A percentile compares a stretch with the other conserved stretches of the same genome.
Evolutionary conservation across 2,888 invertebrate genomes (phyloP).

Genomic region (Prosapia bicincta): DNA sequence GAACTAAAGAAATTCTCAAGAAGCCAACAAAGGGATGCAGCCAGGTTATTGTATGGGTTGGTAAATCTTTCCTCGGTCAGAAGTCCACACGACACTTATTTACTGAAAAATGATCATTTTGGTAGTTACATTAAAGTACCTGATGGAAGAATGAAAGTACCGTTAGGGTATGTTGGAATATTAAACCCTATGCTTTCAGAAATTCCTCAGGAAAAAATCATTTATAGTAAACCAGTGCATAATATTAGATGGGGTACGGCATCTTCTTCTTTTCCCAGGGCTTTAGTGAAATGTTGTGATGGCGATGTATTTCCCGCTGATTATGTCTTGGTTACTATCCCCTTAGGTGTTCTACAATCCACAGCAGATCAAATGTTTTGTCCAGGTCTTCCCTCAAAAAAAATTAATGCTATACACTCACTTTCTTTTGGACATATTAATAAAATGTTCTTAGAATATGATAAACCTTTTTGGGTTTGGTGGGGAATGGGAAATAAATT

Average conservation of each 20-base stretch:
- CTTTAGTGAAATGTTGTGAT: slow-evolving; percentile 65
- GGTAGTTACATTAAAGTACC: slow-evolving; percentile 66
- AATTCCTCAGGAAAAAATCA: slow-evolving; percentile 54
- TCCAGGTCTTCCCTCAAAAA: slow-evolving; percentile 65
- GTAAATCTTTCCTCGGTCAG: slow-evolving; percentile 59
- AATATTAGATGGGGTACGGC: slow-evolving; percentile 60
- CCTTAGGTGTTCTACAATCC: slow-evolving; percentile 75
- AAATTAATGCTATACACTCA: slow-evolving; percentile 61
- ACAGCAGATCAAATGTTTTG: slow-evolving; percentile 68
- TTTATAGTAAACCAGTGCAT: slow-evolving; percentile 66
- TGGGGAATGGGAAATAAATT: background rate
- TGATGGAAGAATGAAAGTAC: slow-evolving; percentile 60
- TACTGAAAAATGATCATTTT: slow-evolving; percentile 58
- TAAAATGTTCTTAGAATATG: slow-evolving; percentile 74
- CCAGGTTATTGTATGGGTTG: slow-evolving; percentile 63
- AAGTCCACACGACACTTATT: slow-evolving; percentile 67
- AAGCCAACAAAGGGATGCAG: slow-evolving; percentile 65
- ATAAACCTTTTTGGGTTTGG: slow-evolving; percentile 70
- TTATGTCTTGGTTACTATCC: slow-evolving; percentile 73
- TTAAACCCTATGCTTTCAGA: slow-evolving; percentile 61
- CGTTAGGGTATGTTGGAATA: slow-evolving; percentile 63
- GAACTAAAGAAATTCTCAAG: slow-evolving; percentile 66
- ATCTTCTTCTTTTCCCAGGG: slow-evolving; percentile 45
- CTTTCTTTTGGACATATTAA: slow-evolving; percentile 71
- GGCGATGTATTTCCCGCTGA: slow-evolving; percentile 67